Evolutionary conservation across 2,888 invertebrate species (phyloP).

Genomic region (Phaonia tiefii): DNA sequence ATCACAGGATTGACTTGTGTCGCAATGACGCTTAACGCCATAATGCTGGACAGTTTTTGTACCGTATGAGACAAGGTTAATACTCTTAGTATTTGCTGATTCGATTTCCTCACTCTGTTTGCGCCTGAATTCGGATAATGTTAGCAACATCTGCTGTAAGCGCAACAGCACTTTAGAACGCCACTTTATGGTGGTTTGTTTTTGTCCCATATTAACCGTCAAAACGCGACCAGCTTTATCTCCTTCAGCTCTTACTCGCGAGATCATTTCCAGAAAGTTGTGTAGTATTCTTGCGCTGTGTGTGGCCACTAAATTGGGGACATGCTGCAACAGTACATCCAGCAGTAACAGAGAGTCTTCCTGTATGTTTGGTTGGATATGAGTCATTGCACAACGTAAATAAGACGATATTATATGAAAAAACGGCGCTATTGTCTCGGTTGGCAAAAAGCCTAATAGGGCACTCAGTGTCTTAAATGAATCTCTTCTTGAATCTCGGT

Average conservation of each 20-base stretch:
- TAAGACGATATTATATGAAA: slow-evolving; percentile 89
- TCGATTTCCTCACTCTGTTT: slow-evolving; percentile 7
- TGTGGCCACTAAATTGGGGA: slow-evolving; percentile 85
- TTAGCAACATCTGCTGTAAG: slow-evolving; percentile 84
- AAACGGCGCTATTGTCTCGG: slow-evolving; percentile 83
- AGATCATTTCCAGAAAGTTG: slow-evolving; percentile 92
- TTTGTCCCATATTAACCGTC: slow-evolving; percentile 86
- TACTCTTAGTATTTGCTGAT: slow-evolving; percentile 12
- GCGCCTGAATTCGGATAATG: slow-evolving; percentile 72
- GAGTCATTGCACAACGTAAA: slow-evolving; percentile 93
- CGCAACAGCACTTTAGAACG: slow-evolving; percentile 88
- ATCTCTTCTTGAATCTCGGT: slow-evolving; percentile 82
- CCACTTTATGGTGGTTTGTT: slow-evolving; percentile 89
- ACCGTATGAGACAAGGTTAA: slow-evolving; percentile 27
- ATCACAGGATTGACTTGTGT: slow-evolving; percentile 76
- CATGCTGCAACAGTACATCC: slow-evolving; percentile 87
- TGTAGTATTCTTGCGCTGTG: slow-evolving; percentile 87
- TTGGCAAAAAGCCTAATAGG: slow-evolving; percentile 71
- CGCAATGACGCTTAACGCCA: slow-evolving; percentile 70
- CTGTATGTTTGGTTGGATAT: slow-evolving; percentile 89
- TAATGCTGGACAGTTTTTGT: slow-evolving; percentile 49
- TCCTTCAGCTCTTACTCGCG: slow-evolving; percentile 85
- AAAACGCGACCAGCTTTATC: slow-evolving; percentile 86
- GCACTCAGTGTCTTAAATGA: slow-evolving; percentile 81
- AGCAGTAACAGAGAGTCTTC: slow-evolving; percentile 91